phyloP scores from a whole-genome alignment of 2,113 vertebrate species.

The Vicugna pacos region DNA sequence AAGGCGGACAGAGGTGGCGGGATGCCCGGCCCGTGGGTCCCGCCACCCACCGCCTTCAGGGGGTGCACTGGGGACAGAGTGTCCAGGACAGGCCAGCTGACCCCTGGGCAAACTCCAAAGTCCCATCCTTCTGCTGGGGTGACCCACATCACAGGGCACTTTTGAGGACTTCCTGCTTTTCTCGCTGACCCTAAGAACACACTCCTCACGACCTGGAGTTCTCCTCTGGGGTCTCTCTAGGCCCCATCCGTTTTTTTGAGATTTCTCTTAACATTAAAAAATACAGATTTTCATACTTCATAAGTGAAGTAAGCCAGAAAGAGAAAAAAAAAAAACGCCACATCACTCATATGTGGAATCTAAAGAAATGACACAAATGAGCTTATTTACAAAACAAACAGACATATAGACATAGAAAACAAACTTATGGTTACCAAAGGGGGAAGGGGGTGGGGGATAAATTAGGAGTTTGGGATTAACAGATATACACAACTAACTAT shows the following conservation, averaged over 20 bases:
- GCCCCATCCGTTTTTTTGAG: not conserved
- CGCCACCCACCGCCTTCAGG: not conserved
- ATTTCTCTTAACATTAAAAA: not conserved
- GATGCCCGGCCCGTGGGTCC: too few species aligned
- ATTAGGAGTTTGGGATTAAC: too few species aligned
- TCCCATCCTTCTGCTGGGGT: rapidly evolving
- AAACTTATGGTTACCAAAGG: too few species aligned
- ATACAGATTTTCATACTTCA: too few species aligned
- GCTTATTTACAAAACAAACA: too few species aligned
- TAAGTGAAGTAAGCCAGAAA: too few species aligned
- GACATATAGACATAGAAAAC: too few species aligned
- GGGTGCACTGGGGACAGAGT: rapidly evolving
- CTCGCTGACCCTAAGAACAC: not conserved
- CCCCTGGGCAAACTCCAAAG: rapidly evolving
- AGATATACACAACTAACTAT: too few species aligned
- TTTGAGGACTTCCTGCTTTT: rapidly evolving
- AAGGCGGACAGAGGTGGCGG: rapidly evolving
- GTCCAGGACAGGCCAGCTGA: not conserved
- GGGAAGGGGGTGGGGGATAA: too few species aligned
- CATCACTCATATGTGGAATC: too few species aligned
- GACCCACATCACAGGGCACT: not conserved
- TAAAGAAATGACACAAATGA: too few species aligned
- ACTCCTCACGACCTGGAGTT: rapidly evolving
- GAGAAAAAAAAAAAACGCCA: too few species aligned
- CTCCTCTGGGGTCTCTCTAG: not conserved